A percentile compares a stretch with the other conserved stretches of the same genome.
Evolutionary conservation across 30 jellyfish, hydroid and myxozoan species (phyloP).

Genomic region (Cassiopea xamachana): DNA sequence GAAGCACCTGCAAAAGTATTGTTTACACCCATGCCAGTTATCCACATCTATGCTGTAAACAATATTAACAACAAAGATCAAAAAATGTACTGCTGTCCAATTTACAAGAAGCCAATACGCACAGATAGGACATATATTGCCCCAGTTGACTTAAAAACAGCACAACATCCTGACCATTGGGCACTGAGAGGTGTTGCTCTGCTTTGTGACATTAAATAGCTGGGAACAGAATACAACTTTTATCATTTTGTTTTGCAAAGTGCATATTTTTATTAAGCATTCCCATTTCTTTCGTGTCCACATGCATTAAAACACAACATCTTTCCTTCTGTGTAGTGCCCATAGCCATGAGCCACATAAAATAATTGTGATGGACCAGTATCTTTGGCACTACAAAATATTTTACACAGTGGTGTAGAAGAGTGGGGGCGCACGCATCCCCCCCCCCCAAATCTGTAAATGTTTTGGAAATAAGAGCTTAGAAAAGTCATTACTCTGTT

Average conservation of each 20-base stretch:
- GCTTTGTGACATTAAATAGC: constrained; percentile 82
- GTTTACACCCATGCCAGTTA: constrained; percentile 92
- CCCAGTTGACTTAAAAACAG: constrained; percentile 81
- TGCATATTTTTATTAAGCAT: background rate
- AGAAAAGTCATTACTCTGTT: too few relatives aligned
- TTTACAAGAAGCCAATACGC: constrained; percentile 83
- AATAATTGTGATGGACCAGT: too few relatives aligned
- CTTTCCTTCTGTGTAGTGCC: too few relatives aligned
- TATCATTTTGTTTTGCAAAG: background rate
- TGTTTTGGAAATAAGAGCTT: too few relatives aligned
- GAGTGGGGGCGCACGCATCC: too few relatives aligned
- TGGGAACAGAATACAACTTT: background rate
- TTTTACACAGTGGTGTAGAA: too few relatives aligned
- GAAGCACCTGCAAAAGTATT: constrained; percentile 86
- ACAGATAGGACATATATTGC: constrained; percentile 84
- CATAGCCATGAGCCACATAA: too few relatives aligned
- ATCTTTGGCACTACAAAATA: too few relatives aligned
- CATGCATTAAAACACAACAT: too few relatives aligned
- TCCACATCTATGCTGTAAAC: constrained; percentile 78
- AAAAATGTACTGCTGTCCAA: constrained; percentile 73
- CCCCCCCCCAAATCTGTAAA: too few relatives aligned
- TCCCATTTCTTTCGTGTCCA: background rate
- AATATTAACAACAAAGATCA: constrained; percentile 50
- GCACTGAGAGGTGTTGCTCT: constrained; percentile 84
- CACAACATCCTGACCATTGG: constrained; percentile 81